phyloP scores from a whole-genome alignment of 2,113 vertebrate genomes.

The Benitochromis conjunctus region DNA sequence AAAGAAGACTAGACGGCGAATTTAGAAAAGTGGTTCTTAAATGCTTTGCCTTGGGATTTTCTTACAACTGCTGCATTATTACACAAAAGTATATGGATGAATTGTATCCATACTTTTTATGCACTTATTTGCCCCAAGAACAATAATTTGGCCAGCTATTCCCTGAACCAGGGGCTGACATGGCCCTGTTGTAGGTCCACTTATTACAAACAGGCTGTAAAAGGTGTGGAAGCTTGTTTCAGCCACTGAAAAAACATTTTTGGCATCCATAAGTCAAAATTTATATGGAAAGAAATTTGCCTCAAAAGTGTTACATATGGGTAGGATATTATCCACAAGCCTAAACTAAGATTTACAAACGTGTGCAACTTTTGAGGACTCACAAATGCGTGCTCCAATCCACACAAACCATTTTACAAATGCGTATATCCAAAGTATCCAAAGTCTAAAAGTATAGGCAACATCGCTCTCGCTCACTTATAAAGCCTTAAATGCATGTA shows the following conservation, averaged over 20 bases:
- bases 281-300: neutral
- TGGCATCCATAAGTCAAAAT: neutral
- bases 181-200: neutral
- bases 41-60: no score
- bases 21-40: no score
- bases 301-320: neutral
- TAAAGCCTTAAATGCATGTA: neutral
- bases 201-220: neutral
- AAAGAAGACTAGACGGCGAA: no score
- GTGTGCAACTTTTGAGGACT: fast-evolving
- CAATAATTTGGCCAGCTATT: neutral
- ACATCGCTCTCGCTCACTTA: neutral
- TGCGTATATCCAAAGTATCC: fast-evolving
- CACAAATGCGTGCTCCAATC: neutral
- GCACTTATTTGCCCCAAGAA: neutral
- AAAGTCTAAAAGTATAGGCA: neutral
- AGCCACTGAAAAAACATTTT: neutral
- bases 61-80: no score
- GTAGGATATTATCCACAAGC: neutral
- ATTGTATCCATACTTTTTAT: neutral
- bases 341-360: neutral
- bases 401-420: neutral
- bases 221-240: neutral
- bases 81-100: neutral
- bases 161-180: neutral